Evolutionary conservation across 2,113 vertebrate species (phyloP).

Genomic region (Nanger granti): DNA sequence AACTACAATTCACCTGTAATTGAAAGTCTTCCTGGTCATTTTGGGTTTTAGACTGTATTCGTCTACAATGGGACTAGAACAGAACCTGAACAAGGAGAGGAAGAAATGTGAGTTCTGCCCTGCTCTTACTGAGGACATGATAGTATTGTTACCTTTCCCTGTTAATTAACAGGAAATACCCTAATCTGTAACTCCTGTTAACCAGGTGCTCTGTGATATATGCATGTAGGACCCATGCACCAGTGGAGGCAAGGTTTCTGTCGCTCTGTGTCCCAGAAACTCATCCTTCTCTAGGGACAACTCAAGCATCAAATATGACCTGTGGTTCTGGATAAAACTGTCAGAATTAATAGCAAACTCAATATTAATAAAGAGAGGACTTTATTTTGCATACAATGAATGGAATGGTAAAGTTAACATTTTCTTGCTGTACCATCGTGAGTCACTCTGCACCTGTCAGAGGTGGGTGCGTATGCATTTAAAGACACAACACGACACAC

Average conservation of each 20-base stretch:
- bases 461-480: neutral
- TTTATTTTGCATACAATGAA: neutral
- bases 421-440: neutral
- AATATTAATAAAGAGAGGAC: neutral
- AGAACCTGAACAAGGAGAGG: neutral
- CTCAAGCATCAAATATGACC: neutral
- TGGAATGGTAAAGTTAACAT: neutral
- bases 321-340: neutral
- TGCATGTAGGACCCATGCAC: fast-evolving
- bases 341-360: neutral
- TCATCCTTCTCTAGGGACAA: neutral
- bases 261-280: too few species aligned
- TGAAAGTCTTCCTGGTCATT: neutral
- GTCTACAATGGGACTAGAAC: neutral
- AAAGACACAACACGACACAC: fast-evolving
- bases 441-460: neutral
- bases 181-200: neutral
- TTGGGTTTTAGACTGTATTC: neutral
- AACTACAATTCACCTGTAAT: too few species aligned
- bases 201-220: too few species aligned
- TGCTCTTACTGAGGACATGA: neutral
- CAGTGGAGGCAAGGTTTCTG: fast-evolving
- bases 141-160: neutral
- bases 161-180: neutral
- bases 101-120: neutral